Conservation (phyloP, 2,113 vertebrate genomes). For the Dicaeum eximium region DNA sequence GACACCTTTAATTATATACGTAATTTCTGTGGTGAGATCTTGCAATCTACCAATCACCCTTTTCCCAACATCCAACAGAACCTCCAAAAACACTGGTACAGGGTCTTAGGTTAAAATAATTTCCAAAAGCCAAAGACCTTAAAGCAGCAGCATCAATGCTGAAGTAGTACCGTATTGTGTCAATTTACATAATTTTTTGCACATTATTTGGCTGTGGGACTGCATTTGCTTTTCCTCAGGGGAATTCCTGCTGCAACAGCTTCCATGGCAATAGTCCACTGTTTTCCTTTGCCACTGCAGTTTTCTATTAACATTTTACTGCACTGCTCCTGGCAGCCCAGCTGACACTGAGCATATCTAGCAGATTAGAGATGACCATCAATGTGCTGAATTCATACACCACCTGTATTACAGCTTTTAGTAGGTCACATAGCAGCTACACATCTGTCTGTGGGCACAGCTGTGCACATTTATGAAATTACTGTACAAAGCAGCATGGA, state of each 20-base stretch:
- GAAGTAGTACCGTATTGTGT: accelerated
- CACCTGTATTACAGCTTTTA: not conserved
- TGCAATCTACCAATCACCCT: not conserved
- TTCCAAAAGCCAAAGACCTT: not conserved
- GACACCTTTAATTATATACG: not conserved
- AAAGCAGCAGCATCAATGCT: not conserved
- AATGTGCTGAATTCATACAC: not conserved
- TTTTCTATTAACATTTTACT: not conserved
- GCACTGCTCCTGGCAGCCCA: not conserved
- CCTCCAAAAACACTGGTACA: not conserved
- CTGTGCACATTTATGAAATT: not conserved
- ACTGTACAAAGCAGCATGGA: not conserved
- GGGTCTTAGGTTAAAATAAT: not conserved
- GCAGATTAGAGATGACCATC: not conserved
- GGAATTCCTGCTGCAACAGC: not conserved
- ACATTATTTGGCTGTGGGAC: not conserved
- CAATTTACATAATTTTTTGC: not conserved
- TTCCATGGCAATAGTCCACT: not conserved
- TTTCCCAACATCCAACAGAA: not conserved
- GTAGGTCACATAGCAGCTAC: not conserved
- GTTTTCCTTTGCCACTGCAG: not conserved
- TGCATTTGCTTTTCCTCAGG: not conserved
- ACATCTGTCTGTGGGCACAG: not conserved
- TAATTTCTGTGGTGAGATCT: not conserved
- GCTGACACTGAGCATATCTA: not conserved